Evolutionary conservation across 2,797 vertebrate species (phyloP).

Genomic region (Schizothorax lantsangensis): DNA sequence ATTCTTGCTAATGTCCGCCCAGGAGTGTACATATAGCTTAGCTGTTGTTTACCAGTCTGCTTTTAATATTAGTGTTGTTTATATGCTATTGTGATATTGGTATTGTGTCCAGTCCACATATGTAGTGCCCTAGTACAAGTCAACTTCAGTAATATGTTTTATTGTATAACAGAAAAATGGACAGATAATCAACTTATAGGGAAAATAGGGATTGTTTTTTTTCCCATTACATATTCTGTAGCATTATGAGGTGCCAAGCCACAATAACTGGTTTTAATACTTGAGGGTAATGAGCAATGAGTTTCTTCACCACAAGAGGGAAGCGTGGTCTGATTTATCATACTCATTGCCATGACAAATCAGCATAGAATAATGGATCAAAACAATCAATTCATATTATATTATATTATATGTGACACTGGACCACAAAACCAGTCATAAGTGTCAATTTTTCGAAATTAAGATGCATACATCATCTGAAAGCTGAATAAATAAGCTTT

Average conservation of each 20-base stretch:
- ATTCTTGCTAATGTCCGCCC: background rate
- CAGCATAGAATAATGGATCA: background rate
- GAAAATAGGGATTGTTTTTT: background rate
- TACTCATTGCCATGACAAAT: conserved; percentile 4
- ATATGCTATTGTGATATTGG: background rate
- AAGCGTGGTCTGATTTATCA: conserved; percentile 36
- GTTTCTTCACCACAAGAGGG: conserved; percentile 60
- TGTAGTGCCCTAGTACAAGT: background rate
- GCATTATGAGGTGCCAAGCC: conserved; percentile 1
- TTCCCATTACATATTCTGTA: background rate
- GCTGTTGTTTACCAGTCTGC: background rate
- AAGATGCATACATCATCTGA: no score
- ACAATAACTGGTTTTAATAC: background rate
- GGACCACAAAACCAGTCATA: no score
- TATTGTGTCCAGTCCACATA: background rate
- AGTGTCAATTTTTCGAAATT: no score
- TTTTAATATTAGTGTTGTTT: background rate
- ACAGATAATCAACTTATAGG: background rate
- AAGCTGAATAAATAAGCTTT: no score
- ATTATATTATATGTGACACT: background rate
- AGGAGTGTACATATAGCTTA: background rate
- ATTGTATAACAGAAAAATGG: background rate
- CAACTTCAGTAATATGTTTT: background rate
- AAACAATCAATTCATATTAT: background rate
- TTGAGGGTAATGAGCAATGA: conserved; percentile 16